Evolutionary conservation across 2,113 vertebrate species (phyloP), one percentile per base, ranked within the genome.

Genomic region (Lepisosteus oculatus): DNA sequence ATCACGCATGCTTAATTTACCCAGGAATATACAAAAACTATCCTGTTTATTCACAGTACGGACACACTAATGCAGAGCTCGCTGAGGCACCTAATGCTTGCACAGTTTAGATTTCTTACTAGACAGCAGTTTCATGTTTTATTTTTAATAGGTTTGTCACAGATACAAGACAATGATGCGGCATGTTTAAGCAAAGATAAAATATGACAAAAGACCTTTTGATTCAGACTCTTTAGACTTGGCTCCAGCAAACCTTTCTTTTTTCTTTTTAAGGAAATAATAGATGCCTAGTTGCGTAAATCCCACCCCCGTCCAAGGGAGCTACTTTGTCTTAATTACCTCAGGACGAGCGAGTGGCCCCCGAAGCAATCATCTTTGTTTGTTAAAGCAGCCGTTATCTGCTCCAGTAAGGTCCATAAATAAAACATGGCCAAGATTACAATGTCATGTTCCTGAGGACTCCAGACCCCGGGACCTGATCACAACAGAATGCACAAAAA

Each of bases 341-440:
- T 91, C 85, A 87, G 93, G 92, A 92, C 55, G 78, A 90, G 88
- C 85, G 76, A 84, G 86, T 80, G 69, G 91, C 86, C 91, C 90
- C 91, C 83, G 83, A 93, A 93, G 93, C 92, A 94, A 93, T 95
- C 92, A 92, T 93, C 91, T 93, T 89, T 93, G 92, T 94, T 93
- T 93, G 92, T 93, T 94, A 91, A 94, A 91, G 91, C 88, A 89
- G 79, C 80, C 75, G 74, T 89, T 91, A 87, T 89, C 88, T 85
- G 82, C 80, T 75, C 79, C 73, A 55, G 85, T 78, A 72, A 82
- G 85, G 81, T 51, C 86, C 85, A 93, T 95, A 92, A 94, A 93
- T 94, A 93, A 94, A 93, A 95, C 92, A 94, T 93, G 84, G 87
- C 90, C 47, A 80, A 90, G 88, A 93, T 93, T 89, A 93, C 91